These are phyloP conservation scores for Delphinus delphis DNA, from an alignment of 2,113 vertebrate genomes.

Conservation along the genomic window DNA sequence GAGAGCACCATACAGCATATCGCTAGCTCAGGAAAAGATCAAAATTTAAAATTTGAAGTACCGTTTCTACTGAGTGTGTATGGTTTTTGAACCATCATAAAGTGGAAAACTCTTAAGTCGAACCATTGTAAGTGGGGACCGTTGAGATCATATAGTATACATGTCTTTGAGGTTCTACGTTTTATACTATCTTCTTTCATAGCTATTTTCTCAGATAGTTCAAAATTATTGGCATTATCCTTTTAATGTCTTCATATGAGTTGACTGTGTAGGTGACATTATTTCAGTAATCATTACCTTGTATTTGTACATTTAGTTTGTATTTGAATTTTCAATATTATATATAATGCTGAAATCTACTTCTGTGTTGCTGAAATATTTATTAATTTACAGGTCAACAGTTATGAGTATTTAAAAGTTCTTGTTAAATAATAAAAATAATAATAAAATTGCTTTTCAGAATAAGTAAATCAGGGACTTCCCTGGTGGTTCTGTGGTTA, in stretches of 20 bases:
- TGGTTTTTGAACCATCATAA: background rate
- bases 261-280: background rate
- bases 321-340: background rate
- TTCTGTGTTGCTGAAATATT: background rate
- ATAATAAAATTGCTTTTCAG: background rate
- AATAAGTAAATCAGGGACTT: background rate
- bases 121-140: background rate
- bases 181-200: background rate
- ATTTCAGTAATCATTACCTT: background rate
- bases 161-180: background rate
- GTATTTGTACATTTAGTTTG: background rate
- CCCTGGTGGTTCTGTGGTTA: too few species aligned
- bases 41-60: background rate
- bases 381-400: background rate
- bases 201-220: background rate
- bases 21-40: background rate
- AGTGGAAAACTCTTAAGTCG: background rate
- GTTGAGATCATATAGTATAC: background rate
- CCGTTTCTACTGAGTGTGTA: background rate
- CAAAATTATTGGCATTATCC: background rate
- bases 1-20: too few species aligned
- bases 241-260: background rate
- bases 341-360: background rate
- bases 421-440: background rate
- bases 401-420: background rate